phyloP scores from a whole-genome alignment of 2,113 vertebrate species.

The Corythaixoides concolor region DNA sequence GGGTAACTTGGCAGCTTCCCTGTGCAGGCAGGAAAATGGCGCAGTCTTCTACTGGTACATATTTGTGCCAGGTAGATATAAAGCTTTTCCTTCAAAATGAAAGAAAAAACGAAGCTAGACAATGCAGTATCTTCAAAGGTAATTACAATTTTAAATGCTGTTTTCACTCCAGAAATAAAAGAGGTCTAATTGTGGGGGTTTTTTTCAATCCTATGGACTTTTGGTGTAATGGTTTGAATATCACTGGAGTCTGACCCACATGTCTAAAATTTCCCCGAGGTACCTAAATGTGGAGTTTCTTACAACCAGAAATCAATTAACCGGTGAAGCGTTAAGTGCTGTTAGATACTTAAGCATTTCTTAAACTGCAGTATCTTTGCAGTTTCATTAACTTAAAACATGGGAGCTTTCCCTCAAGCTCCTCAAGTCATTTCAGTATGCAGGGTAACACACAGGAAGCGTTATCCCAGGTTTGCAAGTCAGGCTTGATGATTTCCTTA shows the following conservation, averaged over 20 bases:
- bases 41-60: not conserved
- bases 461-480: not conserved
- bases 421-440: not conserved
- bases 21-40: not conserved
- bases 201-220: not conserved
- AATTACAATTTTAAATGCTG: not conserved
- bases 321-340: not conserved
- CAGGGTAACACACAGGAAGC: not conserved
- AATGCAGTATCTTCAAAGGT: not conserved
- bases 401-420: not conserved
- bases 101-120: not conserved
- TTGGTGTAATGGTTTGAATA: not conserved
- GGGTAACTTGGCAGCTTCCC: not conserved
- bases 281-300: not conserved
- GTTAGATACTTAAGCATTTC: not conserved
- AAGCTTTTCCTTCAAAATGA: not conserved
- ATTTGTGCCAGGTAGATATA: not conserved
- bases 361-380: not conserved
- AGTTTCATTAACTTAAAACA: not conserved
- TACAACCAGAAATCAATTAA: not conserved
- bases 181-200: not conserved
- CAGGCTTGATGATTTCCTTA: not conserved
- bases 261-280: not conserved
- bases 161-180: not conserved
- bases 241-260: not conserved